Evolutionary conservation across 2,797 vertebrate species (phyloP).

Genomic region (Dicrostonyx torquatus): DNA sequence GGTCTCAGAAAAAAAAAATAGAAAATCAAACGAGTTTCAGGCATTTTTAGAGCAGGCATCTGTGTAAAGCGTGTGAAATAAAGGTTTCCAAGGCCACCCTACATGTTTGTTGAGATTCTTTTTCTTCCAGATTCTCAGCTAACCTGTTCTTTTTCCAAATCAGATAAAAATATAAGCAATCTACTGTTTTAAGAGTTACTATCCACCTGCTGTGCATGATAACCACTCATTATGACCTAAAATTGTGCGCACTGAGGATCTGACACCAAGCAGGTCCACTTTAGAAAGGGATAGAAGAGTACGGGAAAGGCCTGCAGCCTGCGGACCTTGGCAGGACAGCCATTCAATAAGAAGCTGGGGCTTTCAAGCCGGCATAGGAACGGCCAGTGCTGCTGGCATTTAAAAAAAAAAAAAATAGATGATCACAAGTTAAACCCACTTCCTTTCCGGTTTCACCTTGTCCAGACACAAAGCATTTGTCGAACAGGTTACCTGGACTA

Average conservation of each 20-base stretch:
- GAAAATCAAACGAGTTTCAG: neutral
- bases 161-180: conserved; percentile 47
- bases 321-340: neutral
- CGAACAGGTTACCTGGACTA: neutral
- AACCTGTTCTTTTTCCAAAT: neutral
- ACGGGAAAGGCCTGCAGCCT: neutral
- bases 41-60: neutral
- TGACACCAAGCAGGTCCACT: neutral
- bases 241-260: neutral
- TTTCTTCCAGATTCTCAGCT: neutral
- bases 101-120: neutral
- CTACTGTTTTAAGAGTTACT: neutral
- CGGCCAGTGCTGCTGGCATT: neutral
- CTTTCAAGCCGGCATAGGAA: neutral
- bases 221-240: neutral
- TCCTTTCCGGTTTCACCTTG: neutral
- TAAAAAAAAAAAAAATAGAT: neutral
- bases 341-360: neutral
- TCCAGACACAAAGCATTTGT: neutral
- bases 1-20: neutral
- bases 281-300: neutral
- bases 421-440: neutral
- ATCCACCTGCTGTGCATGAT: neutral
- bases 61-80: conserved; percentile 14
- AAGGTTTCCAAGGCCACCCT: neutral